Evolutionary conservation across 2,797 vertebrate genomes (phyloP), one percentile per base, ranked within the genome.

Genomic region (Eremophila alpestris): DNA sequence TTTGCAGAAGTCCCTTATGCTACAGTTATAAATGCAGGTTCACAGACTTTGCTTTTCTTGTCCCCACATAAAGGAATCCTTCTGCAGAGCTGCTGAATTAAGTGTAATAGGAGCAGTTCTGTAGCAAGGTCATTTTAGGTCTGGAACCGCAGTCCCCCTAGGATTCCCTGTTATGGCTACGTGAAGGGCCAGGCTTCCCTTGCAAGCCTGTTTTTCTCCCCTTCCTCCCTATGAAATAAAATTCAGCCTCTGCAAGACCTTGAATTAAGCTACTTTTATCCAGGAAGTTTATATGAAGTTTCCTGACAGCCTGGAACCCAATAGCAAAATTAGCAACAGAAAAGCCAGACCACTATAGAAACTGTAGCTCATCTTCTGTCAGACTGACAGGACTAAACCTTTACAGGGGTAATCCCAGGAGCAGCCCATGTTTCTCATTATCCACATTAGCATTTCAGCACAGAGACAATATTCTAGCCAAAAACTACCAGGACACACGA

Each of bases 1-100:
- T 87, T 95, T 83, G 84, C 86, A 64, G 21, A 90, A 94, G 41
- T 93, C 70, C 83, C 59, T 63, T 84, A 89, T n/a, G 54, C 64
- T 91, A 84, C 45, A 26, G 26, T 64, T 95, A 78, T 4, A 94
- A 93, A 92, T 2, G 52, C 65, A 86, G 68, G 51, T 78, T 97
- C 65, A 89, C 71, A 95, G 75, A 86, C 94, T 93, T 89, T 74
- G 52, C 89, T 93, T 91, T 93, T 96, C 78, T 86, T 94, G 89
- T 92, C 52, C 75, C 34, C 29, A 56, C 92, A 90, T 93, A 82
- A 95, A 93, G 81, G 84, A 90, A 88, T 87, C 86, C 64, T 90
- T 94, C 75, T 78, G 83, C 59, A 88, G 89, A 77, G 85, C 40
- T 85, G 70, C 80, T 94, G 92, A 93, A 92, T 90, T 75, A 80